Evolutionary conservation across 1,140 invertebrate species (phyloP).

Genomic region (Bombus picipes): DNA sequence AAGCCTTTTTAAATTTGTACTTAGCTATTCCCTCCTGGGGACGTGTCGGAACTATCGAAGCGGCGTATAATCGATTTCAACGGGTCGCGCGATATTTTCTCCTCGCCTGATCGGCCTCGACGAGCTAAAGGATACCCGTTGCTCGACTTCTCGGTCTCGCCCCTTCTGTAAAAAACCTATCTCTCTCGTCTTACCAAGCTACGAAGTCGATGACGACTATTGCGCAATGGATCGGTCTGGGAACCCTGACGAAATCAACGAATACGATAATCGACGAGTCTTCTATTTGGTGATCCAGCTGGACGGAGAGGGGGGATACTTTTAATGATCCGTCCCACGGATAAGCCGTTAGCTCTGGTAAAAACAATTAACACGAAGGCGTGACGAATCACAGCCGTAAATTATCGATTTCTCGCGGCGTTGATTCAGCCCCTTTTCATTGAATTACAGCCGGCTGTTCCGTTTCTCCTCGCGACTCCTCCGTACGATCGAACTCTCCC

Average conservation of each 20-base stretch:
- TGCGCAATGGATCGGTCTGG: neutral
- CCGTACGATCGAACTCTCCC: neutral
- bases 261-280: neutral
- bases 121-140: too few species aligned
- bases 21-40: slow-evolving; percentile 36
- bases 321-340: slow-evolving; percentile 14
- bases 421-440: slow-evolving; percentile 14
- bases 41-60: slow-evolving; percentile 16
- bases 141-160: neutral
- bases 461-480: slow-evolving; percentile 4
- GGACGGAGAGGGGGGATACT: neutral
- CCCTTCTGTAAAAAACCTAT: neutral
- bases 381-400: slow-evolving; percentile 36
- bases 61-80: slow-evolving; percentile 32
- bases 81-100: slow-evolving; percentile 7
- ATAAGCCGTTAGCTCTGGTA: neutral
- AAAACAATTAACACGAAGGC: slow-evolving; percentile 46
- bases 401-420: slow-evolving; percentile 41
- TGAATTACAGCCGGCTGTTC: slow-evolving; percentile 7
- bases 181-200: neutral
- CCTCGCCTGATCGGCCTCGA: too few species aligned
- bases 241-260: neutral
- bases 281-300: neutral
- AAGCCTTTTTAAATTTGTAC: slow-evolving; percentile 43
- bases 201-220: too few species aligned